Evolutionary conservation across 2,797 vertebrate genomes (phyloP).

Genomic region (Gobio occitaniae): DNA sequence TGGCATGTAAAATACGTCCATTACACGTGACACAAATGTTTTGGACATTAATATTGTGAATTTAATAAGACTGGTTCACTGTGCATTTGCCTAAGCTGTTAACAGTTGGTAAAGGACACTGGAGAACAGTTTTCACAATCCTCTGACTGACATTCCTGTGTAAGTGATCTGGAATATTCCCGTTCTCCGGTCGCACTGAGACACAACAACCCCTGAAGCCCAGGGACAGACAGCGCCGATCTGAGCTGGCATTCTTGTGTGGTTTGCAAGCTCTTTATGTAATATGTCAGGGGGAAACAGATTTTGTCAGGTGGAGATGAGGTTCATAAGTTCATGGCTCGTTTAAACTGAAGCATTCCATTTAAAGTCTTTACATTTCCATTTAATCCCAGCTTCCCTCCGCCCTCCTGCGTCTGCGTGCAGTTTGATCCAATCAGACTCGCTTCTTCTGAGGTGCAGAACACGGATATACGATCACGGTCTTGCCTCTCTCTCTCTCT

Average conservation of each 20-base stretch:
- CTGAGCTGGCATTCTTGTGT: slow-evolving; percentile 66
- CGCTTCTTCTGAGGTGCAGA: slow-evolving; percentile 46
- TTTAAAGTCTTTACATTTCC: slow-evolving; percentile 71
- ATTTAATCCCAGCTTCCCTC: slow-evolving; percentile 56
- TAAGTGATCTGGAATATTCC: slow-evolving; percentile 59
- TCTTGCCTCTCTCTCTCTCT: not conserved
- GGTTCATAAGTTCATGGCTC: slow-evolving; percentile 75
- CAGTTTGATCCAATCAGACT: slow-evolving; percentile 21
- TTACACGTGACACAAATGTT: not conserved
- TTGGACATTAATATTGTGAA: not conserved
- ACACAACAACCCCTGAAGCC: slow-evolving; percentile 64
- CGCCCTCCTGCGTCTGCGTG: slow-evolving; percentile 25
- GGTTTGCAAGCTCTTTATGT: slow-evolving; percentile 64
- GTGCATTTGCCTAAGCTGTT: not conserved
- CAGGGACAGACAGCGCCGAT: slow-evolving; percentile 61
- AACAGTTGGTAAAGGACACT: not conserved
- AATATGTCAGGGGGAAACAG: slow-evolving; percentile 69
- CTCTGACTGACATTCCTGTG: not conserved
- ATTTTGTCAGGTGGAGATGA: slow-evolving; percentile 76
- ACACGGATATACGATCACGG: slow-evolving; percentile 22
- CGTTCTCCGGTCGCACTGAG: slow-evolving; percentile 42
- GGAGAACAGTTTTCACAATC: not conserved
- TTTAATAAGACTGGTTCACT: not conserved
- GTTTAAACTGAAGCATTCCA: slow-evolving; percentile 75
- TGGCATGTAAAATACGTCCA: too few relatives aligned